Percentiles rank a stretch among this genome's conserved stretches.
phyloP scores from a whole-genome alignment of 2,888 invertebrate species.

The Phengaris arion region DNA sequence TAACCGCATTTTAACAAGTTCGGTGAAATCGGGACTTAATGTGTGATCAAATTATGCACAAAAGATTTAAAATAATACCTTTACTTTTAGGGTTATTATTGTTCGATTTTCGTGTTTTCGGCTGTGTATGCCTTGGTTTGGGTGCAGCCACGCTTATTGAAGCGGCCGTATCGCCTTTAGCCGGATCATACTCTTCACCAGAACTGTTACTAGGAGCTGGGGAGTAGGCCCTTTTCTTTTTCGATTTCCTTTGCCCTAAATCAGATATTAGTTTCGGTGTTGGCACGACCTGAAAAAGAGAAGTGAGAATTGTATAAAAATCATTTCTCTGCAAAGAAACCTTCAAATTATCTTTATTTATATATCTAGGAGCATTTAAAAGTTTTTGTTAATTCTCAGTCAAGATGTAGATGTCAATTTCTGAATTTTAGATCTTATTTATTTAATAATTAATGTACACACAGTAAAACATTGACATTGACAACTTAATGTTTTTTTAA shows the following conservation, averaged over 20 bases:
- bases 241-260: constrained; percentile 67
- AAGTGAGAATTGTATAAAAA: not conserved
- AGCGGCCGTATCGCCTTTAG: constrained; percentile 63
- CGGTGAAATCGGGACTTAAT: not conserved
- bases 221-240: constrained; percentile 68
- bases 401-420: no score
- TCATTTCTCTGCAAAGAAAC: not conserved
- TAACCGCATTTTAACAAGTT: no score
- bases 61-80: constrained; percentile 40
- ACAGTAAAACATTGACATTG: no score
- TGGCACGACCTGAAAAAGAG: constrained; percentile 52
- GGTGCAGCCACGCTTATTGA: constrained; percentile 69
- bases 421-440: no score
- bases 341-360: not conserved
- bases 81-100: constrained; percentile 61
- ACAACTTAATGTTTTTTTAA: no score
- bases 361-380: no score
- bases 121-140: constrained; percentile 59
- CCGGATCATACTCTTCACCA: constrained; percentile 73
- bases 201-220: constrained; percentile 69
- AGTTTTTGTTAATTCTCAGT: no score
- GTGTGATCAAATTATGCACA: not conserved
- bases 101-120: constrained; percentile 59
- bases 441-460: no score
- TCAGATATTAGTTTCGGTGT: constrained; percentile 64